phyloP scores from a whole-genome alignment of 2,113 vertebrate species.

The Coptodon rendalli region DNA sequence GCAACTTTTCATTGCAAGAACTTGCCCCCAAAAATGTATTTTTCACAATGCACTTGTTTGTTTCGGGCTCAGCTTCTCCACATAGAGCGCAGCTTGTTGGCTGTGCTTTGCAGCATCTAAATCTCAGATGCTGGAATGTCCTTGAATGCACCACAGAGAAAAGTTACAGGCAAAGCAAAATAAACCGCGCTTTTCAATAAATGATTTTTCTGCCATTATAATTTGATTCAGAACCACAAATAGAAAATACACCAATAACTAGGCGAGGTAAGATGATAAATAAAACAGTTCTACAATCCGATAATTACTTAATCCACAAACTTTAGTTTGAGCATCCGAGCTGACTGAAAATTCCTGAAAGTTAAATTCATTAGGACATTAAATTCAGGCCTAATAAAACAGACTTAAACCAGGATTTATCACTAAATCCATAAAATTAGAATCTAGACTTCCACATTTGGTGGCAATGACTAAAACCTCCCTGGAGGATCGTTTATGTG shows the following conservation, averaged over 20 bases:
- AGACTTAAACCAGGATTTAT: background rate
- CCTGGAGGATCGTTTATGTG: rapidly evolving
- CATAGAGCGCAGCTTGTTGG: background rate
- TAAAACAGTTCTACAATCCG: rapidly evolving
- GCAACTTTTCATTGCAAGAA: background rate
- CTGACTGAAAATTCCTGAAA: background rate
- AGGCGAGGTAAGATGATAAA: rapidly evolving
- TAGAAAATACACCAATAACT: background rate
- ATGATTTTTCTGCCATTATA: background rate
- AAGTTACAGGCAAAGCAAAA: background rate
- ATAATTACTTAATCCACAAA: background rate
- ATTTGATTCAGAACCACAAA: background rate
- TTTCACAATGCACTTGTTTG: background rate
- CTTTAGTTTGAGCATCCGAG: background rate
- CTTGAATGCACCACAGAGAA: background rate
- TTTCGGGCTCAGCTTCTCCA: background rate
- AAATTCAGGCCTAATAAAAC: background rate
- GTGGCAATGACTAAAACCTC: background rate
- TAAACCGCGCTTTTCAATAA: background rate
- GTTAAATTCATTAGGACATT: background rate
- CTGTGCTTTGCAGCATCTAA: background rate
- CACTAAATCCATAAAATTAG: background rate
- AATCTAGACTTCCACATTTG: no score
- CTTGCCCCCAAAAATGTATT: background rate
- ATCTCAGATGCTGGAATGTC: background rate